phyloP scores from a whole-genome alignment of 1,140 invertebrate genomes.

The Apocrypta bakeri region DNA sequence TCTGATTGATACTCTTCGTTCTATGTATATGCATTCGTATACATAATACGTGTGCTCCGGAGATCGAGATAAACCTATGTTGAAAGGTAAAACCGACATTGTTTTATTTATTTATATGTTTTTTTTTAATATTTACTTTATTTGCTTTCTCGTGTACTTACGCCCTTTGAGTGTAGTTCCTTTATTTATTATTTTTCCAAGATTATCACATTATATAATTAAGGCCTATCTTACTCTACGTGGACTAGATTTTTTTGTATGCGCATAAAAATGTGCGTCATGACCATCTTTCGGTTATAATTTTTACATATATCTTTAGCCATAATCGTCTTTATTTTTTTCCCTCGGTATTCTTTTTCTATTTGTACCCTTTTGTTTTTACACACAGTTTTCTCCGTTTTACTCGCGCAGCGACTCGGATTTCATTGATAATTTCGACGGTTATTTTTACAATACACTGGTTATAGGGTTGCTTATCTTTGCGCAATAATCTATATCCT shows the following conservation, averaged over 20 bases:
- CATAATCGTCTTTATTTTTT: background rate
- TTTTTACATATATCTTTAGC: background rate
- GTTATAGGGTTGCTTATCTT: background rate
- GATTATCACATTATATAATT: constrained; percentile 52
- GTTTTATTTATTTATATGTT: background rate
- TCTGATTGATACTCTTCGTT: constrained; percentile 11
- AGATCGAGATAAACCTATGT: constrained; percentile 28
- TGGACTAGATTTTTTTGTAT: constrained; percentile 43
- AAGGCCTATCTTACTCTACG: constrained; percentile 53
- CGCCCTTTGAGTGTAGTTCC: constrained; percentile 14
- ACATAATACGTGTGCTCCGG: background rate
- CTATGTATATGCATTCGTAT: no score
- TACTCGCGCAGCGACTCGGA: background rate
- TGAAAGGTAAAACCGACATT: constrained; percentile 11
- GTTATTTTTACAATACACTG: background rate
- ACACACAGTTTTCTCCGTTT: background rate
- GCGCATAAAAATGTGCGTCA: constrained; percentile 5
- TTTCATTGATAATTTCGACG: background rate
- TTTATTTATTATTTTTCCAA: constrained; percentile 42
- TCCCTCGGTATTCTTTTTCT: background rate
- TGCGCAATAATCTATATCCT: background rate
- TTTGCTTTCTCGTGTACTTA: constrained; percentile 18
- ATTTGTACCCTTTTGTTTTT: background rate
- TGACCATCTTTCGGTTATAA: background rate
- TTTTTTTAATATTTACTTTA: constrained; percentile 21